These are phyloP conservation scores for Lagopus leucura DNA, from an alignment of 2,113 vertebrate species.

Conservation along the genomic window DNA sequence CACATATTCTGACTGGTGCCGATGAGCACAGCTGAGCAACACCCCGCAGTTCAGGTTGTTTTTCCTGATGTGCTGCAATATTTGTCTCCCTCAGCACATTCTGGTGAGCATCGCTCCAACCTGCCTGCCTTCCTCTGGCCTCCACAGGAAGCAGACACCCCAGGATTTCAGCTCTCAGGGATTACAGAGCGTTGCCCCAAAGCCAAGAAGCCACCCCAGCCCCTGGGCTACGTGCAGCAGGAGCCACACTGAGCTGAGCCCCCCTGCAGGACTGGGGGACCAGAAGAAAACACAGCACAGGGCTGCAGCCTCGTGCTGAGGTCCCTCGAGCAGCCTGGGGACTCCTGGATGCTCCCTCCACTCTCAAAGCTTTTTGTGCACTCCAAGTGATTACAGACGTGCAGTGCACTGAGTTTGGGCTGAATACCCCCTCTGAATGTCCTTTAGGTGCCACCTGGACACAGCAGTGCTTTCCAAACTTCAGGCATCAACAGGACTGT, in stretches of 20 bases:
- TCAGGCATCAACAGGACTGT: not conserved
- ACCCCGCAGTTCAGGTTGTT: not conserved
- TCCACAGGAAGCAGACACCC: not conserved
- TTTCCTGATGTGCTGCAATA: not conserved
- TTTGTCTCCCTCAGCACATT: accelerated
- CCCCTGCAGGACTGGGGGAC: accelerated
- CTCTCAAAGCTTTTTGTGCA: not conserved
- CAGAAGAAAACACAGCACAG: not conserved
- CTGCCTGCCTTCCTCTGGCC: not conserved
- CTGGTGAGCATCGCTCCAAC: not conserved
- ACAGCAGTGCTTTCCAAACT: not conserved
- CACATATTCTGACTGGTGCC: not conserved
- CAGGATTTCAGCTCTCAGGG: not conserved
- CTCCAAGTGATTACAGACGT: not conserved
- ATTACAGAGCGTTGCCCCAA: not conserved
- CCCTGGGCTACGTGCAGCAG: not conserved
- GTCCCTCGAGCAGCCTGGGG: not conserved
- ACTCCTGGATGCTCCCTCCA: not conserved
- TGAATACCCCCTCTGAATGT: not conserved
- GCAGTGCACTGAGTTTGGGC: not conserved
- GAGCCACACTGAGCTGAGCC: not conserved
- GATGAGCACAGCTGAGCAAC: not conserved
- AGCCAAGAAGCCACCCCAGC: not conserved
- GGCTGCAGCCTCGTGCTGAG: not conserved
- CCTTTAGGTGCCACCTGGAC: not conserved